These are phyloP conservation scores for Archilochus colubris DNA, from an alignment of 2,113 vertebrate species.

Conservation along the genomic window DNA sequence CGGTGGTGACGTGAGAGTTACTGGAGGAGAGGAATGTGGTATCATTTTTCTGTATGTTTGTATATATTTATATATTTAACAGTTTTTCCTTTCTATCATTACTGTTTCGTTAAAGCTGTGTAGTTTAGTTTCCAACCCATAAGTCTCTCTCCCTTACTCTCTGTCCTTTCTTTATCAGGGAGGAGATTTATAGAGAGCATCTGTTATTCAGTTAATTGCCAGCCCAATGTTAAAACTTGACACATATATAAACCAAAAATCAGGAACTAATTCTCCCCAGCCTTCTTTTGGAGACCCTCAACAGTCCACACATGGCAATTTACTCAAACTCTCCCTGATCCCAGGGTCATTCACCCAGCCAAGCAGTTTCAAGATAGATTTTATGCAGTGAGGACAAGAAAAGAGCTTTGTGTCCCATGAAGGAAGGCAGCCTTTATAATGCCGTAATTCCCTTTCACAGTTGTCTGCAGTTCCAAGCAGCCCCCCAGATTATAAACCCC, in stretches of 20 bases:
- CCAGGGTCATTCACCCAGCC: not conserved
- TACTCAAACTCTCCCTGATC: not conserved
- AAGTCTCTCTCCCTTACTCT: too few species aligned
- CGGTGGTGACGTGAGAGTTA: too few species aligned
- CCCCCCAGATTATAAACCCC: not conserved
- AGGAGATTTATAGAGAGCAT: too few species aligned
- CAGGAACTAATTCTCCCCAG: not conserved
- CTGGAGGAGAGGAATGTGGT: too few species aligned
- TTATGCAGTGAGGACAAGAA: not conserved
- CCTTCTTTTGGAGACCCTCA: not conserved
- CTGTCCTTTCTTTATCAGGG: too few species aligned
- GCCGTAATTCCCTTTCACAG: not conserved
- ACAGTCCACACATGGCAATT: not conserved
- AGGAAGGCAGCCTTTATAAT: not conserved
- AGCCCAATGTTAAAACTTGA: too few species aligned
- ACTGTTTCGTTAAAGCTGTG: too few species aligned
- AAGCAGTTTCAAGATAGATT: not conserved
- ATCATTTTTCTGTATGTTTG: too few species aligned
- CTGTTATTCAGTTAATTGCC: too few species aligned
- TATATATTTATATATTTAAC: too few species aligned
- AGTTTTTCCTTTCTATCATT: too few species aligned
- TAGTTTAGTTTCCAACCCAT: too few species aligned
- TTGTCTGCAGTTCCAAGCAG: not conserved
- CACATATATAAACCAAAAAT: not conserved
- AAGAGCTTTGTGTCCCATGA: not conserved